Evolutionary conservation across 2,888 invertebrate species (phyloP), one percentile per base, ranked within the genome.

Genomic region (Rhamphomyia laevipes): DNA sequence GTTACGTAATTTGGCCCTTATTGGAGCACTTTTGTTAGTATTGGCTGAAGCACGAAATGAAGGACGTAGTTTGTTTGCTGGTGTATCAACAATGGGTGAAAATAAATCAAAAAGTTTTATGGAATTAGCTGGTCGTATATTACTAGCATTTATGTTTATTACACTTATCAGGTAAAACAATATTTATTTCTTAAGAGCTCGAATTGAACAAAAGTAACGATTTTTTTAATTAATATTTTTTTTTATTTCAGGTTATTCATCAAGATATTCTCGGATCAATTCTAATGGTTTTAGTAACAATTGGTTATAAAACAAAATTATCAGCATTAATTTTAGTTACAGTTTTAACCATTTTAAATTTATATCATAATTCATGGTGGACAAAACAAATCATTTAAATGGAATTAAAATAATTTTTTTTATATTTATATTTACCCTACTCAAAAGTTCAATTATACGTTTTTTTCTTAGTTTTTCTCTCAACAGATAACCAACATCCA

Each of bases 301-400:
- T 99, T 56, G 99, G 99, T 49, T 97, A 91, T 76, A 99, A 99
- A 74, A 99, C 99, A 41, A 99, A 99, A 75, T 78, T 99, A 62
- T 94, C 95, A 49, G 95, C 99, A 37, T 77, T 99, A 55, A 82
- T 94, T 64, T 78, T 99, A 56, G 96, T 97, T 46, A 68, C 88
- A 45, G 83, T 97, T 72, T 78, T 99, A 46, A 77, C 85, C 4
- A 76, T 84, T 43, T 81, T 99, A 61, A 99, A 99, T 74, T 78
- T 97, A 58, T 97, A 95, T 72, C 90, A 96, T 73, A 99, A 99
- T 71, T 91, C 94, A 56, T 99, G 94, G 91, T 99, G 99, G 99
- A 80, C 81, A 61, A 86, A 97, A 66, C 94, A 96, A 4, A n/a
- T 80, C 87, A 9, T 89, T 94, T 71, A 93, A 93, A 64, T 18